These are phyloP conservation scores for Dasysyrphus tricinctus DNA, from an alignment of 2,888 invertebrate genomes.

Conservation along the genomic window DNA sequence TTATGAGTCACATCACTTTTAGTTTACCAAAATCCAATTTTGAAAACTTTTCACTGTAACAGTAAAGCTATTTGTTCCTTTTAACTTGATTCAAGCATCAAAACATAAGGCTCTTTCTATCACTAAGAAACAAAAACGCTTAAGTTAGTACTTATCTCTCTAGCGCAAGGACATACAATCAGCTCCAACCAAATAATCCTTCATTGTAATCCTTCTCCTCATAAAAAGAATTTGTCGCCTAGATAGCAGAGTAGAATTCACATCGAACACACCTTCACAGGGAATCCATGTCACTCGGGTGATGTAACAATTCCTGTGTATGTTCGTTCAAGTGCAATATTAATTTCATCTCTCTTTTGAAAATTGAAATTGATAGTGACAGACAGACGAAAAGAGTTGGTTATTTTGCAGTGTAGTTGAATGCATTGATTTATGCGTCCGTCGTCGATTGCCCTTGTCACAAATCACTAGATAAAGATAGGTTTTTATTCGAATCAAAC, in stretches of 20 bases:
- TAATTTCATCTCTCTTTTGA: slow-evolving; percentile 39
- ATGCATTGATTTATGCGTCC: slow-evolving; percentile 26
- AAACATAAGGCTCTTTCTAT: background rate
- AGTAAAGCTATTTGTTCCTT: background rate
- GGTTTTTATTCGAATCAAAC: slow-evolving; percentile 43
- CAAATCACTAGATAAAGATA: slow-evolving; percentile 29
- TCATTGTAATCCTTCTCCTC: slow-evolving; percentile 23
- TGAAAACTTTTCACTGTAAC: background rate
- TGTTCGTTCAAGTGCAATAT: slow-evolving; percentile 17
- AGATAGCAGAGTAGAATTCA: background rate
- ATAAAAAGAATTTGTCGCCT: slow-evolving; percentile 14
- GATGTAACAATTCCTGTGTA: slow-evolving; percentile 8
- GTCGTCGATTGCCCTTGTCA: slow-evolving; percentile 56
- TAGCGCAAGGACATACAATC: slow-evolving; percentile 15
- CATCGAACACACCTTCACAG: background rate
- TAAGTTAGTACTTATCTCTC: slow-evolving; percentile 21
- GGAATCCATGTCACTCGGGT: slow-evolving; percentile 27
- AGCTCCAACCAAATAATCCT: slow-evolving; percentile 24
- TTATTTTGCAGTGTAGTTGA: slow-evolving; percentile 18
- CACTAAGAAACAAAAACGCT: background rate
- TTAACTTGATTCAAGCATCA: background rate
- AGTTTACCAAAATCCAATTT: background rate
- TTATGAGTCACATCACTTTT: background rate
- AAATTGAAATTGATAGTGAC: slow-evolving; percentile 27
- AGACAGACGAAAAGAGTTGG: slow-evolving; percentile 23